phyloP scores from a whole-genome alignment of 2,113 vertebrate genomes.

The Aegotheles bennettii region DNA sequence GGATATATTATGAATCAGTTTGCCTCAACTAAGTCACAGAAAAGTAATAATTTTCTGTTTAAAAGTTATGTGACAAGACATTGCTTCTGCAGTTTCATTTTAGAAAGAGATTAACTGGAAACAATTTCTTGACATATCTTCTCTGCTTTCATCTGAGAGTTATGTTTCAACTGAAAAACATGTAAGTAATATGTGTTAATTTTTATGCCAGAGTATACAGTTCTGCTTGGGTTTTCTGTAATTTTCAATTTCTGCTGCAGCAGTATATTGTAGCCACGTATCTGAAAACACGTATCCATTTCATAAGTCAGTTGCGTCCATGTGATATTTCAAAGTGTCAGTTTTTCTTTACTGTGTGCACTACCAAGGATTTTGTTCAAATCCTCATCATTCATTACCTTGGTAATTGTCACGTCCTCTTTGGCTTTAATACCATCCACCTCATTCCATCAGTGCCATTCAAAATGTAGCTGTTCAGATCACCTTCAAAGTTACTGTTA shows the following conservation, averaged over 20 bases:
- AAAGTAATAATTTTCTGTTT: not conserved
- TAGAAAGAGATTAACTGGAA: not conserved
- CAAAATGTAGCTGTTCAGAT: not conserved
- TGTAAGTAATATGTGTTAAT: not conserved
- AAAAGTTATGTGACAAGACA: not conserved
- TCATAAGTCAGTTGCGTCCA: not conserved
- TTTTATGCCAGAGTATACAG: not conserved
- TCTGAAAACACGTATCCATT: not conserved
- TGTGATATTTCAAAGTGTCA: not conserved
- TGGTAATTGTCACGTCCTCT: not conserved
- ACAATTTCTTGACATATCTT: not conserved
- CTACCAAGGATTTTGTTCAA: not conserved
- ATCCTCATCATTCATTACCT: not conserved
- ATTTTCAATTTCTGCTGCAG: not conserved
- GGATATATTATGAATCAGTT: not conserved
- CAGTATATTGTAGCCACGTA: not conserved
- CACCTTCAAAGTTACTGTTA: not conserved
- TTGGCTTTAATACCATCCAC: not conserved
- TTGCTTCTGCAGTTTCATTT: not conserved
- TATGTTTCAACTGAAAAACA: not conserved
- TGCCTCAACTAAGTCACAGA: not conserved
- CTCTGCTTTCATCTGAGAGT: not conserved
- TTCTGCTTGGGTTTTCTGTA: not conserved
- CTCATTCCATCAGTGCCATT: not conserved
- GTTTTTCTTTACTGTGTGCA: not conserved